These are phyloP conservation scores for Chlorospingus flavigularis DNA, from an alignment of 2,797 vertebrate species.

Conservation along the genomic window DNA sequence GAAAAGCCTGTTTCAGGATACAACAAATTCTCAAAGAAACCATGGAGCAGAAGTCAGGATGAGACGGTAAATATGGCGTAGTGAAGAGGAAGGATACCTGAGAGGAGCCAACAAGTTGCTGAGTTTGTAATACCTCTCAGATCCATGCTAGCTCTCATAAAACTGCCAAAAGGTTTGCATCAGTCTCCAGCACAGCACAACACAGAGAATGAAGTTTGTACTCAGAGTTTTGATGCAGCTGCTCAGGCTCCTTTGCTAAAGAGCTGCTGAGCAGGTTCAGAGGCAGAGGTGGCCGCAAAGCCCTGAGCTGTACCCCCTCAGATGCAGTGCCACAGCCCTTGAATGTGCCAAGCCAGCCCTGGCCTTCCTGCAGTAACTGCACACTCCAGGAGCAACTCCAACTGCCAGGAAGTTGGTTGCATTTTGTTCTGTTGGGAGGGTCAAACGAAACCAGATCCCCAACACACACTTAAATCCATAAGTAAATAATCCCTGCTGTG, in stretches of 20 bases:
- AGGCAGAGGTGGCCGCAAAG: not conserved
- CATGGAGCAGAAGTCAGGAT: not conserved
- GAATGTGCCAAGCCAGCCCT: not conserved
- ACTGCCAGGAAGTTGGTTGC: not conserved
- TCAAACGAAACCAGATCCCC: not conserved
- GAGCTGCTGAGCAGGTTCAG: not conserved
- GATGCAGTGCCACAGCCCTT: accelerated
- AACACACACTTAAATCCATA: not conserved
- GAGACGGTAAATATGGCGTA: not conserved
- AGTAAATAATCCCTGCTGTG: slow-evolving; percentile 46
- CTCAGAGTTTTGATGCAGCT: not conserved
- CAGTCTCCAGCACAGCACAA: not conserved
- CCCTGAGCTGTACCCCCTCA: not conserved
- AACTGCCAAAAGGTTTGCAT: not conserved
- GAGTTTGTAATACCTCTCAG: not conserved
- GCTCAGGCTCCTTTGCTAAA: not conserved
- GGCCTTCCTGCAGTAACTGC: not conserved
- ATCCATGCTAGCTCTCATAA: not conserved
- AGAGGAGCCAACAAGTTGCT: not conserved
- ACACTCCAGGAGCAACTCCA: not conserved
- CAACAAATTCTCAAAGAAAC: not conserved
- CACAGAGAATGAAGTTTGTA: not conserved
- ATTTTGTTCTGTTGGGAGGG: not conserved
- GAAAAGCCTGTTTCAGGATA: not conserved
- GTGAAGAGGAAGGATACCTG: not conserved